phyloP scores from a whole-genome alignment of 1,140 invertebrate species.

The Pteromalus puparum region DNA sequence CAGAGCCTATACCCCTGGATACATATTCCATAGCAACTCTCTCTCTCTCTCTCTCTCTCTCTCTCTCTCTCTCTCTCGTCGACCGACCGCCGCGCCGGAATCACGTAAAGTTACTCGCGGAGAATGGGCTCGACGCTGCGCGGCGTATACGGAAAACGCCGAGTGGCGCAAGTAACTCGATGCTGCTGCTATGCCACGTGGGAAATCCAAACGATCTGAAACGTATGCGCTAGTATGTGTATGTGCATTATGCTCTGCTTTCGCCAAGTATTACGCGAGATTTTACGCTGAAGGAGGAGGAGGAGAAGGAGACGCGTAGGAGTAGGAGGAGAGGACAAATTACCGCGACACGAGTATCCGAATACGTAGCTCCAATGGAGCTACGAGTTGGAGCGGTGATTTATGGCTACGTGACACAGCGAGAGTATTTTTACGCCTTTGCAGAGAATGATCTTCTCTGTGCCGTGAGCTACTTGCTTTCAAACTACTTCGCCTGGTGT shows the following conservation, averaged over 20 bases:
- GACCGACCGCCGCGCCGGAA: neutral
- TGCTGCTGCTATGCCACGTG: slow-evolving; percentile 5
- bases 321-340: neutral
- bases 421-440: neutral
- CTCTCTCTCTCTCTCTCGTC: too few species aligned
- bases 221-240: neutral
- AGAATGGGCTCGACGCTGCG: neutral
- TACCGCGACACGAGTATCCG: neutral
- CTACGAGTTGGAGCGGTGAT: slow-evolving; percentile 2
- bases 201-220: slow-evolving; percentile 33
- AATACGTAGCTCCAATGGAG: neutral
- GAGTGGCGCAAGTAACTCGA: neutral
- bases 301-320: neutral
- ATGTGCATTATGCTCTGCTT: slow-evolving; percentile 13
- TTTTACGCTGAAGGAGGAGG: neutral
- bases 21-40: neutral
- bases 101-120: neutral
- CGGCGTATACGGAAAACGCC: neutral
- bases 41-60: too few species aligned
- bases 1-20: too few species aligned
- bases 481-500: neutral
- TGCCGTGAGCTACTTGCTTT: neutral
- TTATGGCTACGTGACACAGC: slow-evolving; percentile 9
- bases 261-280: slow-evolving; percentile 28
- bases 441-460: neutral